These are phyloP conservation scores for Caenorhabditis sp. DNA, from an alignment of 2,888 invertebrate species.

Conservation along the genomic window DNA sequence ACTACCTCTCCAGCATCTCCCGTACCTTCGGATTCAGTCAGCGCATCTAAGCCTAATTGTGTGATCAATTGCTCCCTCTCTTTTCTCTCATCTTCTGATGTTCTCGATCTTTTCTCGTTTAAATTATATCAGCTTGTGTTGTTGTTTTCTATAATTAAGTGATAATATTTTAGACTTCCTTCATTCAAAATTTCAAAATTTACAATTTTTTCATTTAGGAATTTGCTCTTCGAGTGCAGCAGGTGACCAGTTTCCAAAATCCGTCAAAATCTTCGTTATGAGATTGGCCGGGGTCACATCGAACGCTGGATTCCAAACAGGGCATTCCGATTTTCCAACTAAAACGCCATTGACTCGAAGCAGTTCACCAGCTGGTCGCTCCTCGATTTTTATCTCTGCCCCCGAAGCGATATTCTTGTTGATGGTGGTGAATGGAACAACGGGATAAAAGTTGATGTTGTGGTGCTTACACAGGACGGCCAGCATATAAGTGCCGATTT, in stretches of 20 bases:
- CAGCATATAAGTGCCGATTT: slow-evolving; percentile 88
- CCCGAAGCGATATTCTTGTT: slow-evolving; percentile 91
- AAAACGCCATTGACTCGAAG: slow-evolving; percentile 89
- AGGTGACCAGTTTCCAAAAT: slow-evolving; percentile 72
- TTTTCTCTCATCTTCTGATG: slow-evolving; percentile 14
- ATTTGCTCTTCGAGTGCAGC: slow-evolving; percentile 47
- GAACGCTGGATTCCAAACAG: slow-evolving; percentile 98
- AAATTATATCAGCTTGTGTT: slow-evolving; percentile 39
- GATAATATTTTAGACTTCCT: background rate
- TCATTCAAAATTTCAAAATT: background rate
- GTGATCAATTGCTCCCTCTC: slow-evolving; percentile 17
- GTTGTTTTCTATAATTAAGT: slow-evolving; percentile 19
- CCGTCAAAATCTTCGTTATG: slow-evolving; percentile 85
- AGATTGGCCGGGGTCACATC: slow-evolving; percentile 96
- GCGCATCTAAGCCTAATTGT: slow-evolving; percentile 81
- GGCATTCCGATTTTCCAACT: slow-evolving; percentile 87
- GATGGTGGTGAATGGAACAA: slow-evolving; percentile 93
- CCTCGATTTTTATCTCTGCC: slow-evolving; percentile 93
- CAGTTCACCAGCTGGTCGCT: slow-evolving; percentile 93
- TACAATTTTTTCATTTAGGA: background rate
- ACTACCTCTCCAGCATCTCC: slow-evolving; percentile 96
- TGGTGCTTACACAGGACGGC: slow-evolving; percentile 94
- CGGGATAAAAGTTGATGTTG: slow-evolving; percentile 81
- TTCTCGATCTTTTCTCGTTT: slow-evolving; percentile 32
- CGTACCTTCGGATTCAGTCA: slow-evolving; percentile 92